Conservation (phyloP, 53 echinoderm and acorn worm species). For the Antedon mediterranea region DNA sequence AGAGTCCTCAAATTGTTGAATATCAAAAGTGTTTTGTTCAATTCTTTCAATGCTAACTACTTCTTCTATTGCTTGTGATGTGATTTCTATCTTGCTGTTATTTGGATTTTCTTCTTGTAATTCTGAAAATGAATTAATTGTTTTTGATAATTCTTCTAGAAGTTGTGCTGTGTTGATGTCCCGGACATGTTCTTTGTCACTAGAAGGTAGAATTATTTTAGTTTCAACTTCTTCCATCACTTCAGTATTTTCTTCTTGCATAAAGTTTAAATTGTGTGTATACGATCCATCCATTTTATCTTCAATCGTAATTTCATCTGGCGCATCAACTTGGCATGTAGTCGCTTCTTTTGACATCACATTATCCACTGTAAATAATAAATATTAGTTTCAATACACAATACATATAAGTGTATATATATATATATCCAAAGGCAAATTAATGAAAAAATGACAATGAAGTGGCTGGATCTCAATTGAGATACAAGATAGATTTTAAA, state of each 20-base stretch:
- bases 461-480: too few species aligned
- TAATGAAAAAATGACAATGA: too few species aligned
- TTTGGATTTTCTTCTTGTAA: not conserved
- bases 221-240: not conserved
- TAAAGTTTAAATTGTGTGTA: too few species aligned
- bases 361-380: not conserved
- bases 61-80: not conserved
- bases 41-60: not conserved
- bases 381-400: too few species aligned
- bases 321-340: not conserved
- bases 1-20: not conserved
- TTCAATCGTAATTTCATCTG: not conserved
- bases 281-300: not conserved
- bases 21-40: not conserved
- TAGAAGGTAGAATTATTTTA: not conserved
- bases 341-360: not conserved
- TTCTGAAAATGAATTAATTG: not conserved
- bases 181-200: not conserved
- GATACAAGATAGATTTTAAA: too few species aligned
- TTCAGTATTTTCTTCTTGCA: not conserved
- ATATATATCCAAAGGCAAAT: too few species aligned
- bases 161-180: not conserved
- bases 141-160: not conserved
- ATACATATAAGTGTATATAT: too few species aligned
- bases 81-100: not conserved